Percentiles rank a stretch among this genome's conserved stretches.
Evolutionary conservation across 2,797 vertebrate species (phyloP).

Genomic region (Sparidentex hasta): DNA sequence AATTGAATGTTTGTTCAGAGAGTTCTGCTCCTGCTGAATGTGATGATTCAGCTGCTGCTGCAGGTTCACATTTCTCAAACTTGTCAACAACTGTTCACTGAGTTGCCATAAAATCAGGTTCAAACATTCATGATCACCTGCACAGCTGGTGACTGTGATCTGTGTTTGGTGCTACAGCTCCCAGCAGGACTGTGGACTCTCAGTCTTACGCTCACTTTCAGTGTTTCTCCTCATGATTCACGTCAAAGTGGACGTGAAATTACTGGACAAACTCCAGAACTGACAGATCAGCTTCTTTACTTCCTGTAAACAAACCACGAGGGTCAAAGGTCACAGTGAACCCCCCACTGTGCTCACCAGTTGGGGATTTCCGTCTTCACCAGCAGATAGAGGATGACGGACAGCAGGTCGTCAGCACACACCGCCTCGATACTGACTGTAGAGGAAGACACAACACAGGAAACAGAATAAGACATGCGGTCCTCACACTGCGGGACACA

Average conservation of each 20-base stretch:
- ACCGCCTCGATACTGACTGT: constrained; percentile 92
- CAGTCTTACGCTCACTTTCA: background rate
- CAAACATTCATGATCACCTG: too few relatives aligned
- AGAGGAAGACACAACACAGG: background rate
- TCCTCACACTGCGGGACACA: background rate
- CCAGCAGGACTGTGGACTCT: background rate
- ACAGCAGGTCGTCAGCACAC: constrained; percentile 96
- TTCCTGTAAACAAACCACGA: background rate
- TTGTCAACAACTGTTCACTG: too few relatives aligned
- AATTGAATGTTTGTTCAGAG: too few relatives aligned
- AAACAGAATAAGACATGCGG: background rate
- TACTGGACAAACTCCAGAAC: background rate
- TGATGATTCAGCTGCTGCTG: too few relatives aligned
- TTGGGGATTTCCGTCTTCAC: constrained; percentile 98
- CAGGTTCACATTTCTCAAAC: too few relatives aligned
- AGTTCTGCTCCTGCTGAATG: too few relatives aligned
- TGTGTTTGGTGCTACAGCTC: background rate
- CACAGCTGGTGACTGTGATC: too few relatives aligned
- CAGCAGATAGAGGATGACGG: constrained; percentile 94
- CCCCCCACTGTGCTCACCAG: constrained; percentile 86
- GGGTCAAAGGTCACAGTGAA: constrained; percentile 14
- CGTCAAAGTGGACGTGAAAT: too few relatives aligned
- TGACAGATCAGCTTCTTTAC: background rate
- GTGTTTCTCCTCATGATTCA: background rate
- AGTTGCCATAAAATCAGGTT: too few relatives aligned